Evolutionary conservation across 2,888 invertebrate species (phyloP), one percentile per base, ranked within the genome.

Genomic region (Gisinianus flammeolus): DNA sequence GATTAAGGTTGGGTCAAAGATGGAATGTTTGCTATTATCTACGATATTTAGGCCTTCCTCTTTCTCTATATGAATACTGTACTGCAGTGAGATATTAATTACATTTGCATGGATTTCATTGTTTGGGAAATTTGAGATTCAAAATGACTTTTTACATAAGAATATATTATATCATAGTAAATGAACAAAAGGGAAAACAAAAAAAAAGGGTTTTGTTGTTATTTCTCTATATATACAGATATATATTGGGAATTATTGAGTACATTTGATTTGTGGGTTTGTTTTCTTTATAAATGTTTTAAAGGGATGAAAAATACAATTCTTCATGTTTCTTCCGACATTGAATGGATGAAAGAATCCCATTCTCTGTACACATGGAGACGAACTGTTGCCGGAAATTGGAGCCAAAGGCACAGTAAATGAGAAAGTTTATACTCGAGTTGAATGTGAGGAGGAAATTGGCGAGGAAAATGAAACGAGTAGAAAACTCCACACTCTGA

Each of bases 341-440:
- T 24, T 77, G 66, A 30, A 77, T 77, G 33, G 76, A 69, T n/a
- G n/a, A 54, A 6, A 64, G 24, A 24, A 54, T 19, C 2, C 31
- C 52, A 44, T 77, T 35, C 35, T 73, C 78, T 0, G 54, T 58
- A 69, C 73, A 74, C 68, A 78, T 69, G 31, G 58, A 69, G 2
- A 78, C 73, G 72, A 83, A 82, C 52, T 83, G 82, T 44, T 81
- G 79, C 12, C 82, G 71, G 76, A 84, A 83, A 78, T 82, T 83
- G 54, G 75, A 76, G 5, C 83, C 82, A 56, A 80, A 84, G n/a
- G 79, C 80, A 54, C 84, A 84, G 68, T 84, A 84, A 71, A 84
- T 81, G 28, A 84, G 66, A 62, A 84, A 82, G 70, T 84, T 84
- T 8, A 82, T 79, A 8, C 82, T 81, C 30, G 83, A 83, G 58